Percentiles rank a stretch among this genome's conserved stretches.
Evolutionary conservation across 2,113 vertebrate species (phyloP).

Genomic region (Cacatua alba): DNA sequence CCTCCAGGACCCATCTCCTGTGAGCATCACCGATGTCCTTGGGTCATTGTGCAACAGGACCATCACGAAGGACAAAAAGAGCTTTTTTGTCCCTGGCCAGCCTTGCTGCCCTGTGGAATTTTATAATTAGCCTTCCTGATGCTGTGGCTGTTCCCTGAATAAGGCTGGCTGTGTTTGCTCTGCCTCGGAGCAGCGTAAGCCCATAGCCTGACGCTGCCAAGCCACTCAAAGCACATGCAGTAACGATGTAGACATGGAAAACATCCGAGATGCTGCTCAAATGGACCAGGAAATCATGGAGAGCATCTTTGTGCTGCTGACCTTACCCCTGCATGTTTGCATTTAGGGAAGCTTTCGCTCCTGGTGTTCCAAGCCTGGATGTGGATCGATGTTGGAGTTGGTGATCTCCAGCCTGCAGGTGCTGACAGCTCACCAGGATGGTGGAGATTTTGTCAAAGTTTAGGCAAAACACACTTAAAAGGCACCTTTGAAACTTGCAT

Average conservation of each 20-base stretch:
- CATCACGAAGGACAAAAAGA: not conserved
- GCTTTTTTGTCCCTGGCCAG: not conserved
- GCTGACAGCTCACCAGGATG: not conserved
- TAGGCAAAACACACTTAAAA: constrained; percentile 26
- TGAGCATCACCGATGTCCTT: not conserved
- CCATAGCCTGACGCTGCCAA: not conserved
- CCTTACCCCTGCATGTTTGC: fast-evolving
- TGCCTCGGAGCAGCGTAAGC: not conserved
- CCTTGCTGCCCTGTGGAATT: constrained; percentile 8
- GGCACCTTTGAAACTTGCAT: not conserved
- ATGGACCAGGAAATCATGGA: not conserved
- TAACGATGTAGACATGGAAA: not conserved
- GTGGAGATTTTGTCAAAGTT: not conserved
- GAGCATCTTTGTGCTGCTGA: not conserved
- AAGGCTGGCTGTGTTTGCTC: constrained; percentile 29
- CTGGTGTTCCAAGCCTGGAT: not conserved
- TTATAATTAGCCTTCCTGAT: constrained; percentile 16
- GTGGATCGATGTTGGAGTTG: not conserved
- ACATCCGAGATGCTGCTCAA: not conserved
- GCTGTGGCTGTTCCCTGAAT: not conserved
- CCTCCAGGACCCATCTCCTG: fast-evolving
- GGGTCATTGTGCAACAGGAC: not conserved
- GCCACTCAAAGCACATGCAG: not conserved
- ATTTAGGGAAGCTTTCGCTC: fast-evolving
- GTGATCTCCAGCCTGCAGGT: not conserved